These are phyloP conservation scores for Pteria penguin DNA, from an alignment of 2,888 invertebrate genomes.

Conservation along the genomic window DNA sequence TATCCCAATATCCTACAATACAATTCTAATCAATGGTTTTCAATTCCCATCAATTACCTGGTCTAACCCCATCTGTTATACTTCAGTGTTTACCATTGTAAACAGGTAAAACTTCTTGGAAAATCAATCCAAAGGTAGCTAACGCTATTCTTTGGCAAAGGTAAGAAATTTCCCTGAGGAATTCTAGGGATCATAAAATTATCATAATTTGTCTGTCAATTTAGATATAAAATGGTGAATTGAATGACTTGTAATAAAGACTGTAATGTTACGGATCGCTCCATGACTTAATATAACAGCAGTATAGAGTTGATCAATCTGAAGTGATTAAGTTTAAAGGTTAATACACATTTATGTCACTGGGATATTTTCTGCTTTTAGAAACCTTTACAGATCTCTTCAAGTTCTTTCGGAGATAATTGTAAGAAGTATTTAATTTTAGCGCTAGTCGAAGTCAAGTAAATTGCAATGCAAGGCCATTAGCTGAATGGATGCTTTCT, in stretches of 20 bases:
- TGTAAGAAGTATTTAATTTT: background rate
- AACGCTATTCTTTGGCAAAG: background rate
- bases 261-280: background rate
- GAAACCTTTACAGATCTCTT: background rate
- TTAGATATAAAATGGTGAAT: background rate
- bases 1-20: background rate
- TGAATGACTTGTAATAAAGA: background rate
- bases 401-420: background rate
- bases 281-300: background rate
- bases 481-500: background rate
- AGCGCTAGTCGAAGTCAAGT: background rate
- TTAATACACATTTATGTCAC: background rate
- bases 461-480: background rate
- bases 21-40: background rate
- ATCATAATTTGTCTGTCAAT: background rate
- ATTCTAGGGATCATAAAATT: background rate
- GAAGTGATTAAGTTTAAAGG: background rate
- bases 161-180: background rate
- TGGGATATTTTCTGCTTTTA: background rate
- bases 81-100: background rate
- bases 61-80: background rate
- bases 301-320: background rate
- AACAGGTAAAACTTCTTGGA: background rate
- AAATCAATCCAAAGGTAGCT: background rate
- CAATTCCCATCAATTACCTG: background rate